Evolutionary conservation across 1,140 invertebrate genomes (phyloP).

Genomic region (Drosophila littoralis): DNA sequence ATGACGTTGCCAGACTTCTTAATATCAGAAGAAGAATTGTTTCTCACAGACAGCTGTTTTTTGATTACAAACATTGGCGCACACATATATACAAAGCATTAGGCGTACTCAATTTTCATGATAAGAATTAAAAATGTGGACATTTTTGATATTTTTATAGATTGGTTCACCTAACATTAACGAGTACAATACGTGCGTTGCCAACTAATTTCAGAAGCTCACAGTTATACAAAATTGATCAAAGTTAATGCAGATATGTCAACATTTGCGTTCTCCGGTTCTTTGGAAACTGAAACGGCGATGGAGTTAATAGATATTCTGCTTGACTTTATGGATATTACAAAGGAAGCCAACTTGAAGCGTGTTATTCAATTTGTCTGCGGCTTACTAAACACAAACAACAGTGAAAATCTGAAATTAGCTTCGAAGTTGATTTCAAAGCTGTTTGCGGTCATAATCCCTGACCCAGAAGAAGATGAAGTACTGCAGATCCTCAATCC

Average conservation of each 20-base stretch:
- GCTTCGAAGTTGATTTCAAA: conserved; percentile 14
- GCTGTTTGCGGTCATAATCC: background rate
- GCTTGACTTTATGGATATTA: conserved; percentile 4
- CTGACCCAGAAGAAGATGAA: background rate
- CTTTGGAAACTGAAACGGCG: background rate
- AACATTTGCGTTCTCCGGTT: no score
- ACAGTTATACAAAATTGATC: no score
- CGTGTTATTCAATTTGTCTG: background rate
- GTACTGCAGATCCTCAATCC: background rate
- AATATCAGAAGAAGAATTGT: background rate
- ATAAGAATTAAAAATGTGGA: no score
- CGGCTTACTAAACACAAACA: conserved; percentile 4
- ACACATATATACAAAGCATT: no score
- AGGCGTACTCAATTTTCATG: no score
- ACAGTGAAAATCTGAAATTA: conserved; percentile 2
- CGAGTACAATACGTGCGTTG: no score
- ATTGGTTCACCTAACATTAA: no score
- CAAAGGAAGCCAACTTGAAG: background rate
- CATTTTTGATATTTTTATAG: no score
- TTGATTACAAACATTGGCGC: background rate
- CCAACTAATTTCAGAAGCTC: no score
- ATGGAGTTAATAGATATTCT: conserved; percentile 14
- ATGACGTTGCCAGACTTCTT: background rate
- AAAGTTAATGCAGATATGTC: background rate
- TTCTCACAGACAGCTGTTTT: background rate